Evolutionary conservation across 92 coral and sea anemone species (phyloP).

Genomic region (Umimayanthus chanpuru): DNA sequence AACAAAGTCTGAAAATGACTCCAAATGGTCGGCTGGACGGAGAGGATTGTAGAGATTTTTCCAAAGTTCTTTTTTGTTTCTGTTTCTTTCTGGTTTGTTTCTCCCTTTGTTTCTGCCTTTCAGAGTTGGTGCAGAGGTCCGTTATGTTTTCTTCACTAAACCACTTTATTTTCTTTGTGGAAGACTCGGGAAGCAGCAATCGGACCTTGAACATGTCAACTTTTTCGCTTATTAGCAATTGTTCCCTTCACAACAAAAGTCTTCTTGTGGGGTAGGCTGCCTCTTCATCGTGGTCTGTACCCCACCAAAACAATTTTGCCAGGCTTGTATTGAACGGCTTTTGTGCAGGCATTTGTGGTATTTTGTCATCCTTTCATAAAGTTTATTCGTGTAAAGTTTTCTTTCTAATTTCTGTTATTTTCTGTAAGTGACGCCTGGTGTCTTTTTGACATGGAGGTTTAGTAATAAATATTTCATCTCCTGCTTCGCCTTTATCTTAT

Average conservation of each 20-base stretch:
- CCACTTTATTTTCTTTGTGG: constrained; percentile 28
- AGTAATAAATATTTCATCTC: too few relatives aligned
- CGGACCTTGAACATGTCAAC: constrained; percentile 40
- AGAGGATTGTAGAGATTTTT: constrained; percentile 21
- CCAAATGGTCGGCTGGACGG: constrained; percentile 24
- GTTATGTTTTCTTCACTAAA: constrained; percentile 38
- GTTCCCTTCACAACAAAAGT: constrained; percentile 43
- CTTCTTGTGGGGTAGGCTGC: constrained; percentile 42
- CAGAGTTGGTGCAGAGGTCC: neutral
- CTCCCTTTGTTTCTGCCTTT: constrained; percentile 5
- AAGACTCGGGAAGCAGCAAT: constrained; percentile 33
- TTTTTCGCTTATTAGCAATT: constrained; percentile 22
- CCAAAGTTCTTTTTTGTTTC: constrained; percentile 25
- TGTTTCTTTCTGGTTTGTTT: constrained; percentile 4
- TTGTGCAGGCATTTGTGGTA: too few relatives aligned
- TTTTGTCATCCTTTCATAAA: too few relatives aligned
- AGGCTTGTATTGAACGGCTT: neutral
- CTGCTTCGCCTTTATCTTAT: too few relatives aligned
- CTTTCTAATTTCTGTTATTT: too few relatives aligned
- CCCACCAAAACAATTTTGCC: neutral
- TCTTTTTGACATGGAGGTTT: too few relatives aligned
- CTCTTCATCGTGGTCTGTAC: constrained; percentile 46
- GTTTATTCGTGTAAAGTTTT: too few relatives aligned
- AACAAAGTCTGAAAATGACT: constrained; percentile 37
- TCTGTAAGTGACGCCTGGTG: too few relatives aligned